Conservation (phyloP, 2,113 vertebrate genomes). For the Eulemur macaco region DNA sequence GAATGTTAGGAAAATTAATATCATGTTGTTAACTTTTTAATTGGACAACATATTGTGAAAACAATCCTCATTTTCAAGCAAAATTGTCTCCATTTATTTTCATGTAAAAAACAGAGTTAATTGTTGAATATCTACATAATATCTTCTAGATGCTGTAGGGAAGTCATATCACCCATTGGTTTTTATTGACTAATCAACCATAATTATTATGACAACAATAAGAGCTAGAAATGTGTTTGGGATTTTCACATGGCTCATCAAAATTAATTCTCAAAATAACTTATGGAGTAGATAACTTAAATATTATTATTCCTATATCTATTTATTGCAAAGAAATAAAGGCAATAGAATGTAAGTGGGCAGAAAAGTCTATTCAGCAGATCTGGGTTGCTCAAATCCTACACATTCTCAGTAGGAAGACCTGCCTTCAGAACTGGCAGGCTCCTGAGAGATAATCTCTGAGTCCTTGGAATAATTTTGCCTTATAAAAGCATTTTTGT, state of each 20-base stretch:
- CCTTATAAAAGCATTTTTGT: neutral
- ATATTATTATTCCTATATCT: neutral
- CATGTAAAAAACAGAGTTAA: neutral
- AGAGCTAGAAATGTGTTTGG: neutral
- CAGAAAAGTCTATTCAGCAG: neutral
- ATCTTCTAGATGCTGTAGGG: neutral
- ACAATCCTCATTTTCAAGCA: neutral
- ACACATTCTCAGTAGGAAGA: neutral
- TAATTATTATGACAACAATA: neutral
- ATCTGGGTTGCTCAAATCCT: neutral
- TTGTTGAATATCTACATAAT: neutral
- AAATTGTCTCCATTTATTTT: conserved; percentile 1
- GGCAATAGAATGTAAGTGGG: neutral
- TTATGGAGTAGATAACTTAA: neutral
- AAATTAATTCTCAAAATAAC: neutral
- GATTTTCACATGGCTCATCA: neutral
- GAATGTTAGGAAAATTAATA: neutral
- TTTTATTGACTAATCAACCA: neutral
- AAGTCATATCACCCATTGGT: neutral
- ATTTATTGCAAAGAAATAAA: neutral
- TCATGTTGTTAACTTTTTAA: neutral
- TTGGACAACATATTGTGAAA: neutral
- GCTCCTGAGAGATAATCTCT: neutral
- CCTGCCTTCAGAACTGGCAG: neutral
- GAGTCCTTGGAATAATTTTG: neutral